Base-by-base conservation (phyloP, 1,140 invertebrate genomes). In the Ptiloglossa arizonensis region DNA sequence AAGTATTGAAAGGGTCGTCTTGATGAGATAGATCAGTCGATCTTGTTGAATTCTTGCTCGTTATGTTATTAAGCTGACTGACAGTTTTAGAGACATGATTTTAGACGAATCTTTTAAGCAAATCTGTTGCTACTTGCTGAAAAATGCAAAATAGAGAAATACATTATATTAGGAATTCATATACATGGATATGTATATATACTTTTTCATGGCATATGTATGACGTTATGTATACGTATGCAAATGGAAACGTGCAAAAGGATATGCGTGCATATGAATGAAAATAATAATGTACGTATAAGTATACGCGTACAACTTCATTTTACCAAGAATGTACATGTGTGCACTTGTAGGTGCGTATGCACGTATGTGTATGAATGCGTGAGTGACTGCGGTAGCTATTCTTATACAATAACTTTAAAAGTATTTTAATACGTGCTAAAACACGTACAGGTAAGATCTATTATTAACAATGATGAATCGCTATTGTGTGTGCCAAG, bases 21-120 rank as follows among this genome's bases (percentile, higher is more conserved):
- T 82, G 38, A 75, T 69, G 69, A 77, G 52, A 22, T 66, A 80
- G 69, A 86, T 72, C 59, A 83, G 79, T 73, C 73, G 38, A 83
- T 87, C 83, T 89, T 89, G 87, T 88, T 88, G 64, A 88, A 84
- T 82, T 80, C 80, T 89, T 80, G 81, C 67, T 86, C 87, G 85
- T 87, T 89, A 87, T 59, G 70, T 86, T 85, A 85, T 81, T 72
- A 86, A 85, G 83, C 74, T 71, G 88, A 89, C 86, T 89, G 87
- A 89, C 79, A 81, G 44, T 87, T 89, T 84, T 87, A 86, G 80
- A 78, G 69, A 87, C 79, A 86, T 70, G 79, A 80, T 89, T 88
- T 88, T 89, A 88, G 87, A 89, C 62, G 67, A 87, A 82, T 81
- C 83, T 87, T 89, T 89, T 87, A 87, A 86, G 68, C 71, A 87